Evolutionary conservation across 2,113 vertebrate species (phyloP), one percentile per base, ranked within the genome.

Genomic region (Neofelis nebulosa): DNA sequence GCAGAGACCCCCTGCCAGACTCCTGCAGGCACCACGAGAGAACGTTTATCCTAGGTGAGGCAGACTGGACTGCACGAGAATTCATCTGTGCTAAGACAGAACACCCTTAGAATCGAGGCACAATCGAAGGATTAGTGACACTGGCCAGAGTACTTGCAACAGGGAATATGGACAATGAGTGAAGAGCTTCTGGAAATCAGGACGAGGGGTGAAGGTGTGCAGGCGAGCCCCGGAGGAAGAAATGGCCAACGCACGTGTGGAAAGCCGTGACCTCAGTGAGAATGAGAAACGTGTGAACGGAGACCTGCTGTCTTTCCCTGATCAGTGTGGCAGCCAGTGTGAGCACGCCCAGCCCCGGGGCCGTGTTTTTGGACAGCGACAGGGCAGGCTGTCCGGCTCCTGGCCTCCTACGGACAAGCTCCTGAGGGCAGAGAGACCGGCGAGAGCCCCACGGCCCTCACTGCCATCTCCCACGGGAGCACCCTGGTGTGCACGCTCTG

Each of bases 211-310:
- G 31, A 48, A 27, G 73, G 38, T 4, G 55, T 6, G 8, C 50
- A 41, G 25, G 6, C 0, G 8, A 19, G 23, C 71, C 12, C 31
- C 4, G 29, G 29, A 52, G 27, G 18, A 31, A 14, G 69, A 2
- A 55, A 25, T 0, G 7, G 27, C 27, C 7, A 0, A 6, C 21
- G 27, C 36, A 63, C 19, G 33, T 0, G 3, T 4, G 7, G 31
- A 52, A 19, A 45, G 36, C 4, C 5, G 11, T 12, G 38, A 45
- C 5, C 29, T 21, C 33, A 16, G 48, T 7, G 41, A 66, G 38
- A 45, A 3, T 7, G 8, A 12, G 61, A 16, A 48, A 6, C 5
- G 2, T 2, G 16, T 6, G 57, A 6, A 1, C 1, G 0, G 2
- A 48, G 48, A 48, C 74, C 29, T 29, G 38, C 73, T 16, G 52